Evolutionary conservation across 2,797 vertebrate genomes (phyloP).

Genomic region (Chanos chanos): DNA sequence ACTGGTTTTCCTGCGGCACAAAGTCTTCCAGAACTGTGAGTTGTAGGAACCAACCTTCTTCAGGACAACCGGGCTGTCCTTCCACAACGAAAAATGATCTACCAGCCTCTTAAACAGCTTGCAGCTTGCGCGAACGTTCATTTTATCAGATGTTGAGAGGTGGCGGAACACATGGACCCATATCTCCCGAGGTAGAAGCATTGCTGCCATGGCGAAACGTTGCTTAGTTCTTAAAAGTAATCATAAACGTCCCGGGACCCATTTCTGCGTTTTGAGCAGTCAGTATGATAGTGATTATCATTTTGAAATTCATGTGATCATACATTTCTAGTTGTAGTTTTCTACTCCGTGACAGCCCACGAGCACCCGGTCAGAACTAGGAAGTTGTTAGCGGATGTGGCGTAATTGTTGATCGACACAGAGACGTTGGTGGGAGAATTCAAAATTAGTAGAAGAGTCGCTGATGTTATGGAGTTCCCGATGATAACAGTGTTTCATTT

Average conservation of each 20-base stretch:
- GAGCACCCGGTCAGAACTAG: too few species aligned
- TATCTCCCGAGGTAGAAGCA: constrained; percentile 50
- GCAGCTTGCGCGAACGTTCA: constrained; percentile 43
- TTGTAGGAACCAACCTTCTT: constrained; percentile 35
- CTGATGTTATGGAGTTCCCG: too few species aligned
- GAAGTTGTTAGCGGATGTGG: constrained; percentile 26
- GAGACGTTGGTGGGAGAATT: constrained; percentile 28
- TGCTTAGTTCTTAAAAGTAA: too few species aligned
- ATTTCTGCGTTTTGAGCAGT: too few species aligned
- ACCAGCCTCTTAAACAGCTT: constrained; percentile 43
- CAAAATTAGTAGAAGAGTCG: constrained; percentile 17
- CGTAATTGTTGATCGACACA: neutral
- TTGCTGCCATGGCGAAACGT: constrained; percentile 1
- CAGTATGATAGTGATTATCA: too few species aligned
- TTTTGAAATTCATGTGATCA: too few species aligned
- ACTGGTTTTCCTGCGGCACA: constrained; percentile 42
- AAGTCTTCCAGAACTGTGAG: constrained; percentile 47
- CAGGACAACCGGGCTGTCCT: constrained; percentile 37
- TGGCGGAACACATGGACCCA: constrained; percentile 48
- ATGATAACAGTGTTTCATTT: too few species aligned
- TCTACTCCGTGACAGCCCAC: too few species aligned
- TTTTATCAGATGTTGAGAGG: constrained; percentile 42
- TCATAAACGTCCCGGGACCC: too few species aligned
- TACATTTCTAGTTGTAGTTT: too few species aligned
- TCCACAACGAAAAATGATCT: constrained; percentile 49